Base-by-base conservation (phyloP, 2,113 vertebrate species). In the Ptychochromis oligacanthus region DNA sequence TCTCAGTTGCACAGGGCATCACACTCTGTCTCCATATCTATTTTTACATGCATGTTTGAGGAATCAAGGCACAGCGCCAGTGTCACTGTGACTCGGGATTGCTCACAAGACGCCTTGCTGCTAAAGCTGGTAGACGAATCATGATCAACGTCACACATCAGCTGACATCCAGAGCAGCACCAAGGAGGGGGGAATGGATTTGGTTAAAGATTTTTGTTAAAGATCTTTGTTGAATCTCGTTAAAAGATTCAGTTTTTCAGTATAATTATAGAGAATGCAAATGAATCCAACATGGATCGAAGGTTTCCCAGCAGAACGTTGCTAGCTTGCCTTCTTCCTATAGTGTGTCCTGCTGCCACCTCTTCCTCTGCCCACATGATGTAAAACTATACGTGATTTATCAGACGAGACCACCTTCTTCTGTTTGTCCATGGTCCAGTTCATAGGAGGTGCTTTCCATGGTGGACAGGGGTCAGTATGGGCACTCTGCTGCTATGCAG, bases 1-100 rank as follows among this genome's bases (percentile, higher is more conserved):
- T 85, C 91, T 67, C 90, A 84, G 91, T 91, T 46, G 87, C 77
- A 54, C 84, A 17, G 58, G 60, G 75, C 84, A 88, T 91, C 88
- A 83, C 91, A 70, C 88, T 86, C 84, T 56, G 87, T 89, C 90
- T 90, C 43, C 46, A 40, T 54, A 38, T 88, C 91, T 95, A 94
- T 95, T 94, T 95, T 93, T 93, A 93, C 86, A 81, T 62, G 34
- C 78, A 24, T 91, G 85, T 93, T 91, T 94, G 81, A 90, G 85
- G 80, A 88, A 77, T 83, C 31, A 62, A 77, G 86, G 74, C 83
- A 87, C 77, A 80, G 76, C 2, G 82, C 89, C 87, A 81, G 84
- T 75, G 77, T 94, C 90, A 90, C 77, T 70, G 89, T 93, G 93
- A 92, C 90, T 93, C 90, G 79, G 54, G 79, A 82, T 75, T 64